Evolutionary conservation across 2,797 vertebrate species (phyloP).

Genomic region (Chelmon rostratus): DNA sequence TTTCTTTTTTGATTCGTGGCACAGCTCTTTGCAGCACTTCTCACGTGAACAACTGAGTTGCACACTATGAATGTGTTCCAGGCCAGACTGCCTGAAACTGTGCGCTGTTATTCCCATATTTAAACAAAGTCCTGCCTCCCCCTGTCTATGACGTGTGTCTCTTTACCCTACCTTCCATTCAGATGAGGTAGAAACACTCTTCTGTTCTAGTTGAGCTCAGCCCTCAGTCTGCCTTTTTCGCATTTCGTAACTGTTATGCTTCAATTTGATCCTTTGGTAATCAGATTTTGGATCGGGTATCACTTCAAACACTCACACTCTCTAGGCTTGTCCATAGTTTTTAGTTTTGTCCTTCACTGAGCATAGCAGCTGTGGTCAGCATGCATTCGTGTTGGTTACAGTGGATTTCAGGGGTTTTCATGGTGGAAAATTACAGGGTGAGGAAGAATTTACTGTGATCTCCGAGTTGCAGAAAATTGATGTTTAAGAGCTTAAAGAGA

Average conservation of each 20-base stretch:
- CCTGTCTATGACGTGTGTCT: neutral
- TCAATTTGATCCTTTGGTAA: neutral
- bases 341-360: neutral
- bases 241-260: neutral
- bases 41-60: neutral
- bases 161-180: neutral
- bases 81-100: neutral
- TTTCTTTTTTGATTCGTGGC: neutral
- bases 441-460: neutral
- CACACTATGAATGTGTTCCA: neutral
- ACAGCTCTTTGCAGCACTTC: neutral
- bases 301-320: neutral
- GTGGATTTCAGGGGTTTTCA: neutral
- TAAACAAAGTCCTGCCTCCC: neutral
- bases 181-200: neutral
- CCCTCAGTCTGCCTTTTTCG: neutral
- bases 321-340: neutral
- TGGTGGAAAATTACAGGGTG: neutral
- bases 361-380: neutral
- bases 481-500: neutral
- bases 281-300: neutral
- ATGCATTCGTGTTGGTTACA: neutral
- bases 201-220: neutral
- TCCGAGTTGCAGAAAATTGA: neutral
- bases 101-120: neutral